phyloP scores from a whole-genome alignment of 2,888 invertebrate genomes.

The Plebejus melissa region DNA sequence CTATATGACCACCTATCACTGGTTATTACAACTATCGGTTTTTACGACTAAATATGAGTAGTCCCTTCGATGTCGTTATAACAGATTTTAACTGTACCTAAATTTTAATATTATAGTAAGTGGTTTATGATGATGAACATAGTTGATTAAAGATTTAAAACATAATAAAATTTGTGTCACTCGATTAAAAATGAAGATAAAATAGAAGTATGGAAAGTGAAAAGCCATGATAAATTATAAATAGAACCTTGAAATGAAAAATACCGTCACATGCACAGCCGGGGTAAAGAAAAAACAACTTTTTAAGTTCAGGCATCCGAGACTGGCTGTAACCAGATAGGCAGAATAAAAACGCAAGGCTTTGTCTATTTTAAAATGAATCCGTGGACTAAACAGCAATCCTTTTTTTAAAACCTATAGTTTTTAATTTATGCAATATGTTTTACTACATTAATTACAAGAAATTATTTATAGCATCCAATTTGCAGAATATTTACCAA shows the following conservation, averaged over 20 bases:
- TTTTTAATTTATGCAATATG: neutral
- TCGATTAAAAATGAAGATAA: neutral
- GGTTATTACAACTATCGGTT: no score
- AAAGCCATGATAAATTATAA: constrained; percentile 24
- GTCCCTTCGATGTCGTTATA: no score
- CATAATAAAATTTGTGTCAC: neutral
- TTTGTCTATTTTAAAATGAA: constrained; percentile 43
- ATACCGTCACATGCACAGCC: constrained; percentile 29
- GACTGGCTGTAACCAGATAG: constrained; percentile 42
- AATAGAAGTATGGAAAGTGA: neutral
- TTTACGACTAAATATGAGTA: no score
- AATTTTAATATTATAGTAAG: no score
- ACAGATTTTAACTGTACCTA: no score
- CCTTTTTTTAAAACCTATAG: constrained; percentile 28
- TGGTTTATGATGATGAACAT: neutral
- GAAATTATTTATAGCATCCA: neutral
- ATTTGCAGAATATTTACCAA: neutral
- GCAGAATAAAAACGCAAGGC: constrained; percentile 41
- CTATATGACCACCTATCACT: no score
- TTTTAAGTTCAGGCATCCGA: constrained; percentile 40
- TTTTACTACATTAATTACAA: neutral
- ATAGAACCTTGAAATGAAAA: constrained; percentile 26
- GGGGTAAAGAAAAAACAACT: constrained; percentile 42
- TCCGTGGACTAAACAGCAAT: constrained; percentile 31
- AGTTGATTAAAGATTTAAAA: neutral